Base-by-base conservation (phyloP, 2,888 invertebrate species). In the Tenthredo distinguenda region DNA sequence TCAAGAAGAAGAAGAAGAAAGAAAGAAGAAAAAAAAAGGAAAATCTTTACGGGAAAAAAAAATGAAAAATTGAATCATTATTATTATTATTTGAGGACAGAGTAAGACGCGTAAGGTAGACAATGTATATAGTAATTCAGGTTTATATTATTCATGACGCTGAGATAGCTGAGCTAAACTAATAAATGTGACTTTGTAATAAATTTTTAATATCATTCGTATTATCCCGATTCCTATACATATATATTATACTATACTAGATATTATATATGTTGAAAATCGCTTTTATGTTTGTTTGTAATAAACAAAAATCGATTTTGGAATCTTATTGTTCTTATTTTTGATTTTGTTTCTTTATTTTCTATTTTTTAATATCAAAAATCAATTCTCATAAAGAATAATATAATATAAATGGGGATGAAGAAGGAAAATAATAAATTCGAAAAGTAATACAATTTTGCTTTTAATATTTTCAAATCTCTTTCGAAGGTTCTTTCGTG, bases 151-250 rank as follows among this genome's bases (percentile, higher is more conserved):
- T 90, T 89, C 88, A 90, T 89, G 90, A 90, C 86, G 88, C 89
- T 91, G 90, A 89, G 90, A 89, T 87, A 91, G 89, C 88, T 89
- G 88, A 91, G 89, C 88, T 87, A 89, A 89, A 90, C 88, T 91
- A 91, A 91, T 91, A 91, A 91, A 91, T 91, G 91, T 91, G 91
- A 91, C 90, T 91, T 92, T 92, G 90, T 92, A 92, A 92, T 90
- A 91, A 92, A 85, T 68, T 37, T 37, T 2, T 55, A 55, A 50
- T 50, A 26, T 34, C 31, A 31, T 34, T 34, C 77, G 15, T 31
- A 31, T 31, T 40, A 50, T 77, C 34, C 77, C n/a, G 12, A 40
- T 43, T 74, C 74, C 74, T 74, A 12, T 74, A 18, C 0, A 65
- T 31, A 15, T 10, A 12, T 65, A 65, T 31, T 21, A 58, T 58